A percentile compares a stretch with the other conserved stretches of the same genome.
These are phyloP conservation scores for Actinia tenebrosa DNA, from an alignment of 64 coral and sea anemone species.

Conservation along the genomic window DNA sequence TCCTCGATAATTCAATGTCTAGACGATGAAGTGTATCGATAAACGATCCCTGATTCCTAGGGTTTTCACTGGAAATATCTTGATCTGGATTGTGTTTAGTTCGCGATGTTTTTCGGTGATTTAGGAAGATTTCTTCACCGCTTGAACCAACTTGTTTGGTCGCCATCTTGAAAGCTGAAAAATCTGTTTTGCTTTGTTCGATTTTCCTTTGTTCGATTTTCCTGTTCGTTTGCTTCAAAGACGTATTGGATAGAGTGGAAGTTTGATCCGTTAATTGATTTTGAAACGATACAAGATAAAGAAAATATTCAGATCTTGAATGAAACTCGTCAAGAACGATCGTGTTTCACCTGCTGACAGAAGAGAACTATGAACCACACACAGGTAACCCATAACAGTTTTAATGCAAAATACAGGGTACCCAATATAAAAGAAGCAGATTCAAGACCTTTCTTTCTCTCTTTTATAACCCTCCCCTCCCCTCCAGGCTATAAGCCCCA, in stretches of 20 bases:
- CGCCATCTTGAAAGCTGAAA: background rate
- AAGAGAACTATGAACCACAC: background rate
- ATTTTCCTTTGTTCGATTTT: background rate
- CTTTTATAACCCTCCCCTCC: too few relatives aligned
- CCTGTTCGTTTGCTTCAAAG: background rate
- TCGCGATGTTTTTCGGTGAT: background rate
- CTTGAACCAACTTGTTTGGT: background rate
- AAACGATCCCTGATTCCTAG: background rate
- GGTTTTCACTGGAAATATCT: background rate
- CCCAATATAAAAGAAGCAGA: background rate
- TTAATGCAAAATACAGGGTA: background rate
- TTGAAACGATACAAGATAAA: background rate
- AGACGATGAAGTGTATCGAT: slow-evolving; percentile 33
- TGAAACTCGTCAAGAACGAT: background rate
- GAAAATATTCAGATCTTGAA: background rate
- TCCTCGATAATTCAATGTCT: slow-evolving; percentile 67
- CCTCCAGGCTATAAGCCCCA: too few relatives aligned
- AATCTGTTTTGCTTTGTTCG: background rate
- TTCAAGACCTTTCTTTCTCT: too few relatives aligned
- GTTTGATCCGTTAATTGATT: background rate
- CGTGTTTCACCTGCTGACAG: background rate
- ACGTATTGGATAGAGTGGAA: background rate
- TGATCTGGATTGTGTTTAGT: background rate
- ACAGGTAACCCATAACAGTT: background rate
- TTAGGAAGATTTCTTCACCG: background rate